Percentiles rank a stretch among this genome's conserved stretches.
These are phyloP conservation scores for Watersipora subatra DNA, from an alignment of 1,140 invertebrate species.

Conservation along the genomic window DNA sequence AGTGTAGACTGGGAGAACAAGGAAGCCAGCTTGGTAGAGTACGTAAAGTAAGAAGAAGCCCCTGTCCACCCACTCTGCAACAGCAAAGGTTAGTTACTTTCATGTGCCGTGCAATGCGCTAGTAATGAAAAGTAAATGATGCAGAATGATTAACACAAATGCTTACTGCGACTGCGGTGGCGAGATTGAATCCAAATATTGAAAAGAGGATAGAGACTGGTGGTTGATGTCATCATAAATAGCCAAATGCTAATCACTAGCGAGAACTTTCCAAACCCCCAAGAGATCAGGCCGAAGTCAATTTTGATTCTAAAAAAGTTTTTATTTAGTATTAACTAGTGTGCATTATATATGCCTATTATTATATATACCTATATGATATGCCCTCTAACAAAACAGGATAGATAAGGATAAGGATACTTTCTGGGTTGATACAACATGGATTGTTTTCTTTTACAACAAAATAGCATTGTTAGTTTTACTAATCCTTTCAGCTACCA, in stretches of 20 bases:
- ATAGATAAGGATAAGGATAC: too few relatives aligned
- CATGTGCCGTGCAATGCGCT: too few relatives aligned
- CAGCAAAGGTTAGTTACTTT: too few relatives aligned
- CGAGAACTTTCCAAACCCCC: slow-evolving; percentile 47
- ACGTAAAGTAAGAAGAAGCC: slow-evolving; percentile 29
- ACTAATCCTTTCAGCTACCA: too few relatives aligned
- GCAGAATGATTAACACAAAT: too few relatives aligned
- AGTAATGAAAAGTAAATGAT: too few relatives aligned
- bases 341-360: too few relatives aligned
- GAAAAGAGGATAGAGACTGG: slow-evolving; percentile 46
- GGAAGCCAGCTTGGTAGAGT: slow-evolving; percentile 32
- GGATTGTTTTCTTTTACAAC: too few relatives aligned
- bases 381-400: too few relatives aligned
- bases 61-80: slow-evolving; percentile 31
- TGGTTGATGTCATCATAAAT: slow-evolving; percentile 42
- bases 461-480: too few relatives aligned
- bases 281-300: slow-evolving; percentile 45
- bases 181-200: slow-evolving; percentile 41
- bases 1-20: slow-evolving; percentile 44
- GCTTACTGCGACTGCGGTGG: background rate
- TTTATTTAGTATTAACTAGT: background rate
- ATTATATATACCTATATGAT: too few relatives aligned
- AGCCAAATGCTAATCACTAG: slow-evolving; percentile 47
- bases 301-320: slow-evolving; percentile 41
- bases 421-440: too few relatives aligned